Evolutionary conservation across 2,797 vertebrate species (phyloP).

Genomic region (Epinephelus coioides): DNA sequence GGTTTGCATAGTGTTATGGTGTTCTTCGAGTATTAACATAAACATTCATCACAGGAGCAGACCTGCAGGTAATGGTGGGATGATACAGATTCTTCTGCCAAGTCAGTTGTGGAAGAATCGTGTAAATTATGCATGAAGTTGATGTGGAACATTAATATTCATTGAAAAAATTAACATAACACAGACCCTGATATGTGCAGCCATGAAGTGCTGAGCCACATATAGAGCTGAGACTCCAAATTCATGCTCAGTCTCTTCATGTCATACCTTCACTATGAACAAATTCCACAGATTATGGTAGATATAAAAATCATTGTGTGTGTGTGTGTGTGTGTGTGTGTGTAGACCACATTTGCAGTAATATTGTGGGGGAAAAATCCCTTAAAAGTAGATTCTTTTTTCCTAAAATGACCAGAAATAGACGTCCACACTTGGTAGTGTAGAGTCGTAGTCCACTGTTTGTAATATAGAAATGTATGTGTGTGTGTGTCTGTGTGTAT

Average conservation of each 20-base stretch:
- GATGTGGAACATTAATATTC: constrained; percentile 61
- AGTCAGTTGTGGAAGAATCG: constrained; percentile 29
- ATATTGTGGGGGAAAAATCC: too few species aligned
- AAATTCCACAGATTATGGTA: not conserved
- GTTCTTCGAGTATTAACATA: constrained; percentile 13
- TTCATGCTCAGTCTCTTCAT: not conserved
- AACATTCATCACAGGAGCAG: constrained; percentile 55
- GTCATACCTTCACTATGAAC: not conserved
- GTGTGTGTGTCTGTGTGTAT: constrained; percentile 32
- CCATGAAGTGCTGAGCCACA: not conserved
- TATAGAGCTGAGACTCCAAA: not conserved
- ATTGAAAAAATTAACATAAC: constrained; percentile 55
- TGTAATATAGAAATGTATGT: not conserved
- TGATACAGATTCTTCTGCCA: constrained; percentile 41
- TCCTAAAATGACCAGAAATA: too few species aligned
- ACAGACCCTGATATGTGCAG: constrained; percentile 14
- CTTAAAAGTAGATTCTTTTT: too few species aligned
- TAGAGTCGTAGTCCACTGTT: too few species aligned
- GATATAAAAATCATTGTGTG: not conserved
- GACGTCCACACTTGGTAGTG: too few species aligned
- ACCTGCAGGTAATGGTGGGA: constrained; percentile 32
- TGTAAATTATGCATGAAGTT: constrained; percentile 43
- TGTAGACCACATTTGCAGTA: too few species aligned
- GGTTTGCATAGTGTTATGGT: not conserved
- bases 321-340: constrained; percentile 7